phyloP scores from a whole-genome alignment of 2,113 vertebrate species.

The Microcebus lehilahytsara region DNA sequence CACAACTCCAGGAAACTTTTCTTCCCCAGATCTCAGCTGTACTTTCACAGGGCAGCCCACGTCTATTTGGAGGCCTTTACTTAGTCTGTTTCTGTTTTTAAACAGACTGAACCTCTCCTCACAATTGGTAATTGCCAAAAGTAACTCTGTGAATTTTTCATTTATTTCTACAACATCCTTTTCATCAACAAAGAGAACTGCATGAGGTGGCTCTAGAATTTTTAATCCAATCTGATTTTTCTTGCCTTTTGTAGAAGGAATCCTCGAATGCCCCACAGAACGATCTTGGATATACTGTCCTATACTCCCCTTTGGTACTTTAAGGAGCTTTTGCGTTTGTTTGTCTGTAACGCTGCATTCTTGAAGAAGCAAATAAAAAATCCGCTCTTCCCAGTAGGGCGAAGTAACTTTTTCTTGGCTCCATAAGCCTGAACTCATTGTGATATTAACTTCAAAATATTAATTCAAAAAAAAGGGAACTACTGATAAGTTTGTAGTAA shows the following conservation, averaged over 20 bases:
- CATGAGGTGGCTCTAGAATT: conserved; percentile 94
- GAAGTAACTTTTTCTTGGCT: conserved; percentile 95
- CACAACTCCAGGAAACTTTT: conserved; percentile 95
- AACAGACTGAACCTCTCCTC: conserved; percentile 95
- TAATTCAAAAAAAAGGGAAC: conserved; percentile 65
- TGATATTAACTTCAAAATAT: conserved; percentile 78
- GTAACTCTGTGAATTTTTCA: conserved; percentile 94
- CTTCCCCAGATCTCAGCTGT: conserved; percentile 94
- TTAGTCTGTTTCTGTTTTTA: conserved; percentile 89
- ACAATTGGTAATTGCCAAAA: conserved; percentile 97
- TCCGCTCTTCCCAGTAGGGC: conserved; percentile 94
- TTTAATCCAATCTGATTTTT: conserved; percentile 91
- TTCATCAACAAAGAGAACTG: conserved; percentile 93
- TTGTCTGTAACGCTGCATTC: conserved; percentile 94
- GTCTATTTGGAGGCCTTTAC: conserved; percentile 92
- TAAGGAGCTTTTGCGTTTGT: conserved; percentile 93
- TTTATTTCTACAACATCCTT: conserved; percentile 94
- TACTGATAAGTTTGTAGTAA: not conserved
- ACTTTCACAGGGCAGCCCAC: conserved; percentile 95
- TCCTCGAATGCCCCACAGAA: conserved; percentile 89
- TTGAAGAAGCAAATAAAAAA: conserved; percentile 95
- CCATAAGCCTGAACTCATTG: conserved; percentile 97
- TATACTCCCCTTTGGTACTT: conserved; percentile 95
- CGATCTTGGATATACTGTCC: conserved; percentile 96
- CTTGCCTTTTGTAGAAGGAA: conserved; percentile 94